Evolutionary conservation across 2,888 invertebrate genomes (phyloP), one percentile per base, ranked within the genome.

Genomic region (Mesoligia furuncula): DNA sequence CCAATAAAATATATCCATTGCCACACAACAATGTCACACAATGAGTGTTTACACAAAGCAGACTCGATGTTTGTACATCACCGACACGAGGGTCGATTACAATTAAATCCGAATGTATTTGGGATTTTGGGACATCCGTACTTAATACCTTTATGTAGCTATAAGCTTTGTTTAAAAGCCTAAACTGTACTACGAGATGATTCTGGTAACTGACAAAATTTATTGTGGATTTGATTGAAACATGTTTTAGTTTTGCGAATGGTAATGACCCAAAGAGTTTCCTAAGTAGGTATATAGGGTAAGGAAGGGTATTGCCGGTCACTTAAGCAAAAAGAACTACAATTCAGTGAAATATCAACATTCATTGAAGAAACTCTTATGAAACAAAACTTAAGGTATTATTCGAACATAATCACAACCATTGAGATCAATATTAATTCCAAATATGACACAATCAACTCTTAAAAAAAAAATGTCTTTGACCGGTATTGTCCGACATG

Each of bases 71-170:
- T 95, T 94, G 93, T 89, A 85, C 89, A 90, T 88, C 91, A 89
- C 90, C 87, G 39, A 88, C 91, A 84, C 87, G 85, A 92, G 95
- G 95, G 94, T 90, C 92, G 92, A 94, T 95, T 95, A 94, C 86
- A 85, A 95, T 96, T 95, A 95, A 95, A 95, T 93, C 94, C 92
- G 93, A 94, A 94, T 92, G 94, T 90, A 85, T 85, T 81, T 87
- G 90, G 92, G 91, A 90, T 89, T 85, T 80, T 87, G 90, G 92
- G 91, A 90, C 88, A 81, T 68, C 62, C 74, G 62, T 74, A 42
- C 9, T 2, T 42, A 65, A 64, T 81, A 85, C 81, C 71, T 83
- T 79, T 65, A 61, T 68, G 24, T 27, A 59, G 31, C 57, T 51
- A 15, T 39, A 17, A 77, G 66, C 69, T 73, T 17, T 27, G n/a